Conservation (phyloP, 2,113 vertebrate species). For the Elachura formosa region DNA sequence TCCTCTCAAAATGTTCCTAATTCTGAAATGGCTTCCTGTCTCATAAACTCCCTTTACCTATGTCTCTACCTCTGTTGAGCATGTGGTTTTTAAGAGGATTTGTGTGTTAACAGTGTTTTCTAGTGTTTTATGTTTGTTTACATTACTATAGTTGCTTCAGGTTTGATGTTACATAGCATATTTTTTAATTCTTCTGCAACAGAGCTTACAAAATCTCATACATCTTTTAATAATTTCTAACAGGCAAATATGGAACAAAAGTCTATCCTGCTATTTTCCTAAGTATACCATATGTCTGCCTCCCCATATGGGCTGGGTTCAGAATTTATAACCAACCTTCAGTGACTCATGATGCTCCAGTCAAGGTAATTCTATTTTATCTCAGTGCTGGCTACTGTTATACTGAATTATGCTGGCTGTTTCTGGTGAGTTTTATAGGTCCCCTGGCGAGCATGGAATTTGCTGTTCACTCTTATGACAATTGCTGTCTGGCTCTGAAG, state of each 20-base stretch:
- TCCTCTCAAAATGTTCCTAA: not conserved
- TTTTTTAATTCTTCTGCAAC: not conserved
- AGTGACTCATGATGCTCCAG: constrained; percentile 35
- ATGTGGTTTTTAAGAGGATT: not conserved
- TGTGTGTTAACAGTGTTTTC: not conserved
- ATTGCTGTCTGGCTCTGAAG: not conserved
- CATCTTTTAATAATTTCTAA: not conserved
- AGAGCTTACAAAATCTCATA: not conserved
- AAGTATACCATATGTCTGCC: constrained; percentile 77
- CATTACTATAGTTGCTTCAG: not conserved
- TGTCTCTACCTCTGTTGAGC: not conserved
- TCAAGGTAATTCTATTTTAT: constrained; percentile 70
- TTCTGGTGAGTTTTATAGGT: not conserved
- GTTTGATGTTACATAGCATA: not conserved
- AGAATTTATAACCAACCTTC: constrained; percentile 81
- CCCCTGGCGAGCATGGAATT: not conserved
- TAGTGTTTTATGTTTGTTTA: not conserved
- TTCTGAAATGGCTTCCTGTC: not conserved
- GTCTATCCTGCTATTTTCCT: constrained; percentile 79
- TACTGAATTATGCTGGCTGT: not conserved
- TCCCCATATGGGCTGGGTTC: constrained; percentile 89
- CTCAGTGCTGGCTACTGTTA: not conserved
- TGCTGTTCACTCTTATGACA: not conserved
- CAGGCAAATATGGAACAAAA: constrained; percentile 88
- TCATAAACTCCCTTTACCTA: not conserved